Conservation (phyloP, 2,113 vertebrate genomes). For the Pseudonaja textilis region DNA sequence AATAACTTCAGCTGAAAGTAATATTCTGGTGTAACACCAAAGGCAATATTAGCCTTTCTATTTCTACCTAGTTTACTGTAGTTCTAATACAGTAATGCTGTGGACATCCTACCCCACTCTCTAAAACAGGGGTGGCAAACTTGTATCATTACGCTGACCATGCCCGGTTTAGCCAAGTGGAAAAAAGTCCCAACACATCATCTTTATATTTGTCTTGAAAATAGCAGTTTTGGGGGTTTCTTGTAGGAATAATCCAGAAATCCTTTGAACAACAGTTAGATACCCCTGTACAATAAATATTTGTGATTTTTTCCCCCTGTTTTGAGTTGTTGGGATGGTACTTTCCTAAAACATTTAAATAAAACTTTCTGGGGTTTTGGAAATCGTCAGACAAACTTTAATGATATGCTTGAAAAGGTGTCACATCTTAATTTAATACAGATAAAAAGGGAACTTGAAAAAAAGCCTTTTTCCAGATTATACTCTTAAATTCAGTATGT, state of each 20-base stretch:
- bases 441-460: not conserved
- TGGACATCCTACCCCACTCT: not conserved
- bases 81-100: not conserved
- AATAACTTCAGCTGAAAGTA: not conserved
- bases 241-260: not conserved
- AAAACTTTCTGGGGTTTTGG: not conserved
- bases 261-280: not conserved
- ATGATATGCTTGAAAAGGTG: not conserved
- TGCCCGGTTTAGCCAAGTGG: no score
- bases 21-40: not conserved
- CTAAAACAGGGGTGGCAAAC: not conserved
- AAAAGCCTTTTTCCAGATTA: not conserved
- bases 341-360: not conserved
- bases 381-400: not conserved
- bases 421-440: not conserved
- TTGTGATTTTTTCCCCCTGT: not conserved
- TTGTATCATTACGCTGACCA: no score
- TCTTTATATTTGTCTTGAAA: not conserved
- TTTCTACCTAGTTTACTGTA: not conserved
- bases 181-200: no score
- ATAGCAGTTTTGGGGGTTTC: not conserved
- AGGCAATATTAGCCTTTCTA: not conserved
- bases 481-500: not conserved
- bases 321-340: not conserved
- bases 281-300: not conserved